Conservation (phyloP, 2,888 invertebrate species). For the Fabriciana adippe region DNA sequence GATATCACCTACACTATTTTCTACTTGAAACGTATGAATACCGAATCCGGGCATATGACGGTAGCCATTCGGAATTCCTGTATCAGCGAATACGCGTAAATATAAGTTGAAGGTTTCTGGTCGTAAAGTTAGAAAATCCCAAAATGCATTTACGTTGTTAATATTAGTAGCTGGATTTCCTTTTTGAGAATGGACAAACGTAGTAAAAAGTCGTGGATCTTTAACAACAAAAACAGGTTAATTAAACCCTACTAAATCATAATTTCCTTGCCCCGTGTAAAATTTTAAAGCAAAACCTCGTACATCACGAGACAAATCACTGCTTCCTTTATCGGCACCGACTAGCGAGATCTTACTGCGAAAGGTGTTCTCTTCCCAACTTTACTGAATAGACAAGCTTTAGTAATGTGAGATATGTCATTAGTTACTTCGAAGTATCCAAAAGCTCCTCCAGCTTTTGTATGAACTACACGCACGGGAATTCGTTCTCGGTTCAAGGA, state of each 20-base stretch:
- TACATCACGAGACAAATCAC: constrained; percentile 92
- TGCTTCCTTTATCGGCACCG: constrained; percentile 91
- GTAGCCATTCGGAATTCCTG: constrained; percentile 92
- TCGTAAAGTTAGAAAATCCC: constrained; percentile 76
- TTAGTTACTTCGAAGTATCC: constrained; percentile 92
- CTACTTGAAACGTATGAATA: constrained; percentile 92
- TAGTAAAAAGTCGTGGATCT: constrained; percentile 92
- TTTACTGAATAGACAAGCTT: constrained; percentile 81
- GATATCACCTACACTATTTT: constrained; percentile 86
- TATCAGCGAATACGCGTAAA: constrained; percentile 91
- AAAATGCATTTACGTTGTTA: constrained; percentile 85
- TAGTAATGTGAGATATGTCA: constrained; percentile 85
- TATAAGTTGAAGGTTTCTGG: constrained; percentile 87
- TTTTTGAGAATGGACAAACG: constrained; percentile 91
- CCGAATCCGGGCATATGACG: constrained; percentile 95
- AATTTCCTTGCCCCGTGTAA: constrained; percentile 93
- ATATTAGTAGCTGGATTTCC: constrained; percentile 80
- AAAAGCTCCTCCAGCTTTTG: constrained; percentile 94
- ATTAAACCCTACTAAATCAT: constrained; percentile 94
- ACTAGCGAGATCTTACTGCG: constrained; percentile 89
- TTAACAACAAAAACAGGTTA: constrained; percentile 94
- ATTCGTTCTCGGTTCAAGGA: constrained; percentile 92
- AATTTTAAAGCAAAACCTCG: constrained; percentile 95
- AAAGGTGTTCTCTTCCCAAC: constrained; percentile 89
- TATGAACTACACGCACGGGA: constrained; percentile 95